Percentiles rank a stretch among this genome's conserved stretches.
Evolutionary conservation across 2,113 vertebrate genomes (phyloP).

Genomic region (Ptychochromis oligacanthus): DNA sequence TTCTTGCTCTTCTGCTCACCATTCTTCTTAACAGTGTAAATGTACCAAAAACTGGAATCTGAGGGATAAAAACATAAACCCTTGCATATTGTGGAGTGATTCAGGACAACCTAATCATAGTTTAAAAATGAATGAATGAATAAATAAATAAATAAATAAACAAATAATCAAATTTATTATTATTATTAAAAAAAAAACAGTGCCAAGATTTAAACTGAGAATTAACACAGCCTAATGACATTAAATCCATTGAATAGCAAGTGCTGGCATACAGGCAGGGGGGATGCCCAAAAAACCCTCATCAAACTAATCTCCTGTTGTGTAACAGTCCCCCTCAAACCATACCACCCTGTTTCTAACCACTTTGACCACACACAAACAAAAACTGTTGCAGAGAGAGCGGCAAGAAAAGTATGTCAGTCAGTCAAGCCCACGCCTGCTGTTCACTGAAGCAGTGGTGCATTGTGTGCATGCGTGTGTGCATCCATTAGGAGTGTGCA

Average conservation of each 20-base stretch:
- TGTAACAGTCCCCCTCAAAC: slow-evolving; percentile 59
- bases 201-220: slow-evolving; percentile 37
- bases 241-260: slow-evolving; percentile 56
- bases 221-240: slow-evolving; percentile 54
- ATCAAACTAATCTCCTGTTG: slow-evolving; percentile 67
- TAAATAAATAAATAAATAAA: no score
- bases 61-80: neutral
- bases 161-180: neutral
- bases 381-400: slow-evolving; percentile 23
- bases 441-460: slow-evolving; percentile 27
- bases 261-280: neutral
- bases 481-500: slow-evolving; percentile 34
- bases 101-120: neutral
- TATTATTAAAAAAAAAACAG: neutral
- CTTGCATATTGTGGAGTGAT: neutral
- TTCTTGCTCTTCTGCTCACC: neutral
- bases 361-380: slow-evolving; percentile 5
- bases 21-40: neutral
- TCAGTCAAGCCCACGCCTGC: slow-evolving; percentile 47
- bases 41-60: neutral
- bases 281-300: slow-evolving; percentile 31
- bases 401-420: slow-evolving; percentile 49
- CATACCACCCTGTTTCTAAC: slow-evolving; percentile 11
- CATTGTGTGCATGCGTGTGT: slow-evolving; percentile 40
- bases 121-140: no score